Conservation (phyloP, 2,797 vertebrate genomes). For the Eleutherodactylus coqui region DNA sequence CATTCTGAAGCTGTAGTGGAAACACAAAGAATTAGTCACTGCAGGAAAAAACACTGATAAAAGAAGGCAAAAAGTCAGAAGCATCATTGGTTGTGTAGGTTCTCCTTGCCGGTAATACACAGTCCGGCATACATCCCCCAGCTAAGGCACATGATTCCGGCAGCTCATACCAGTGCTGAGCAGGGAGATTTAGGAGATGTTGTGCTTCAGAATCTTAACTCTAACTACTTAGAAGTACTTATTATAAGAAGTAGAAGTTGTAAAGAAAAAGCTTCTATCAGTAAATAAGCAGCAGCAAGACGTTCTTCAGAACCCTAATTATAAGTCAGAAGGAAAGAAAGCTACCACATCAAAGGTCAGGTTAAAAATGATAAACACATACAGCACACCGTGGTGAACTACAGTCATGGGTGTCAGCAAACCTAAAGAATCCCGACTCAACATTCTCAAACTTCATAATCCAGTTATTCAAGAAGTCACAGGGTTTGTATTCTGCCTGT, state of each 20-base stretch:
- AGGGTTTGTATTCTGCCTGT: no score
- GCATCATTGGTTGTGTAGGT: background rate
- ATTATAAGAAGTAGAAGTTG: background rate
- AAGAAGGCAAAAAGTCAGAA: background rate
- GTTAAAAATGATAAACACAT: background rate
- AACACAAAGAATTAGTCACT: constrained; percentile 7
- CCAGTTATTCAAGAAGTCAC: no score
- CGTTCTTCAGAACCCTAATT: background rate
- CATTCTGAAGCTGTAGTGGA: constrained; percentile 88
- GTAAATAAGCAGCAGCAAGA: background rate
- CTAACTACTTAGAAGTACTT: no score
- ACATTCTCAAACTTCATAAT: no score
- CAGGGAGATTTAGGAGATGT: no score
- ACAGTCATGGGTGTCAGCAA: no score
- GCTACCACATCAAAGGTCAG: background rate
- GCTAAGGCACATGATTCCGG: no score
- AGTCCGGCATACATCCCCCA: background rate
- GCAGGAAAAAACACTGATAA: background rate
- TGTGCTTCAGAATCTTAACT: no score
- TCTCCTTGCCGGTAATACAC: background rate
- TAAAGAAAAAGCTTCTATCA: background rate
- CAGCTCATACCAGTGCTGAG: background rate
- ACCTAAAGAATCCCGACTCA: no score
- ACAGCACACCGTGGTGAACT: no score
- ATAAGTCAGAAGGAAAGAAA: background rate